Base-by-base conservation (phyloP, 2,888 invertebrate genomes). In the Scelioninae gen. 2 region DNA sequence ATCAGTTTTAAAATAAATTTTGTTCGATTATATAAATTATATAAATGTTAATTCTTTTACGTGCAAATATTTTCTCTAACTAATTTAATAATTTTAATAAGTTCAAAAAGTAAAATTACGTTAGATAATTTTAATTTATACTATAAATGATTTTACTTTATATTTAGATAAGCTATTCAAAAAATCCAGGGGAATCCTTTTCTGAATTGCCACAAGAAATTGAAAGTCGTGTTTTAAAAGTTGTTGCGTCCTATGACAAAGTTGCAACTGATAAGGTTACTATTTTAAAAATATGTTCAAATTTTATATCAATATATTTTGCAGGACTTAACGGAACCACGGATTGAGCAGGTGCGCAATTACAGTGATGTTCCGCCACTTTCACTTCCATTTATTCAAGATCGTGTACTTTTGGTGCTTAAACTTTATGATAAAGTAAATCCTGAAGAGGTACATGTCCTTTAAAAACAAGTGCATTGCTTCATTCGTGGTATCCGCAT, bases 381-480 rank as follows among this genome's bases (percentile, higher is more conserved):
- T 83, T 90, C 94, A 77, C 89, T 96, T 86, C 93, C 94, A 83
- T 90, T 94, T 83, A 94, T 97, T 87, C 88, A 90, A 85, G 93
- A 95, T 86, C 91, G 99, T 86, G 96, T 98, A 78, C 88, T 97
- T 82, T 93, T 99, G 88, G 96, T 98, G 78, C 92, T 99, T 83
- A 94, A 95, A 89, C 92, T 98, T 80, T 99, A 96, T 90, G 99
- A 99, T 90, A 99, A 99, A 92, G 90, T 98, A 88, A 91, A 94
- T 85, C 92, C 95, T 79, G 90, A 91, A 82, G 96, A 97, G 96
- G 97, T 98, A 94, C 88, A 83, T 82, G 31, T 57, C 39, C 37
- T 63, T 37, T 16, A 5, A 16, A 64, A 43, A 18, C 69, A 70
- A 71, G 76, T 76, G 78, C 79, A 80, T 81, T 55, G 82, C 81